These are phyloP conservation scores for Portunus trituberculatus DNA, from an alignment of 1,140 invertebrate species.

Conservation along the genomic window DNA sequence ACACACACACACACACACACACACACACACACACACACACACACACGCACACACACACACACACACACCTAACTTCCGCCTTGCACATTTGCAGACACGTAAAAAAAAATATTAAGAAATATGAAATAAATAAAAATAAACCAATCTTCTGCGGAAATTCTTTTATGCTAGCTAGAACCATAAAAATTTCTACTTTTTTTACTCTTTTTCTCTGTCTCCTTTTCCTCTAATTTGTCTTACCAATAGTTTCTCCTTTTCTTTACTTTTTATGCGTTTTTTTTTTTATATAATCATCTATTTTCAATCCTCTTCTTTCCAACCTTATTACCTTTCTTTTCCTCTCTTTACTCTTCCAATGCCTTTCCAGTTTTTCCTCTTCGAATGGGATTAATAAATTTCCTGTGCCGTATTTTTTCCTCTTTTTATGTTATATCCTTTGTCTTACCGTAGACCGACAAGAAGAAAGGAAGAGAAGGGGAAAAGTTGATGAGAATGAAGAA, in stretches of 20 bases:
- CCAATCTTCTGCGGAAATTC: too few species aligned
- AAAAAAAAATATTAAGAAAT: background rate
- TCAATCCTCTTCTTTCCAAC: background rate
- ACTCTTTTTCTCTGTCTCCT: too few species aligned
- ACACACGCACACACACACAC: slow-evolving; percentile 18
- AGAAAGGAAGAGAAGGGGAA: too few species aligned
- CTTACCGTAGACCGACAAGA: too few species aligned
- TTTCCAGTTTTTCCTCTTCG: background rate
- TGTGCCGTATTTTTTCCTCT: too few species aligned
- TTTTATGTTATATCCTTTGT: background rate
- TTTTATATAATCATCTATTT: background rate
- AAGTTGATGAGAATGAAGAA: too few species aligned
- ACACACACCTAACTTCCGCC: background rate
- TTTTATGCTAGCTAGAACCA: too few species aligned
- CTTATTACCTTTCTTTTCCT: background rate
- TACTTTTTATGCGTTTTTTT: too few species aligned
- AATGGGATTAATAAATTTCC: background rate
- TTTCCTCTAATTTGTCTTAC: too few species aligned
- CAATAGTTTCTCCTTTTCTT: too few species aligned
- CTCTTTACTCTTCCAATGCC: background rate
- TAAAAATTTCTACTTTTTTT: too few species aligned
- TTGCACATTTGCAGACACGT: background rate
- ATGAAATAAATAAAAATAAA: background rate
- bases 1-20: slow-evolving; percentile 10
- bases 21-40: slow-evolving; percentile 5